Evolutionary conservation across 2,888 invertebrate genomes (phyloP).

Genomic region (Caenorhabditis wallacei): DNA sequence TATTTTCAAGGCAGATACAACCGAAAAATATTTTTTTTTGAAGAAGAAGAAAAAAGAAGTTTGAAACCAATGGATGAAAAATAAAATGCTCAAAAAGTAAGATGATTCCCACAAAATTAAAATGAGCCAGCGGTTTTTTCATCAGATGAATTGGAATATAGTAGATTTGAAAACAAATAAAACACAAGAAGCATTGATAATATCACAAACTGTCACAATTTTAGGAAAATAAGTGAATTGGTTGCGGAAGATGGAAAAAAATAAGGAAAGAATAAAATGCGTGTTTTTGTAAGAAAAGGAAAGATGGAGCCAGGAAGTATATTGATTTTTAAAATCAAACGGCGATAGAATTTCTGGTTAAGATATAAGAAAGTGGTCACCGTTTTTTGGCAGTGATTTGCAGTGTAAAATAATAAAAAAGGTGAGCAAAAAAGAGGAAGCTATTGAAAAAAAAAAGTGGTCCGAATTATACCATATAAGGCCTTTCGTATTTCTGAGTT

Average conservation of each 20-base stretch:
- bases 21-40: not conserved
- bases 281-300: constrained; percentile 34
- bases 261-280: constrained; percentile 38
- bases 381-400: constrained; percentile 61
- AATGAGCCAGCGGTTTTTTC: constrained; percentile 37
- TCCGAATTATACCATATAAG: not conserved
- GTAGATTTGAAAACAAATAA: not conserved
- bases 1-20: constrained; percentile 12
- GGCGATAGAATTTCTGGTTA: constrained; percentile 11
- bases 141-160: constrained; percentile 41
- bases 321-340: constrained; percentile 39
- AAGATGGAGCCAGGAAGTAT: not conserved
- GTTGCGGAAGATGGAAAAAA: constrained; percentile 10
- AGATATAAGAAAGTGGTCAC: constrained; percentile 32
- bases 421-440: constrained; percentile 44
- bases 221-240: constrained; percentile 51
- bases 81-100: constrained; percentile 36
- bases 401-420: not conserved
- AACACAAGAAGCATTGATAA: constrained; percentile 7
- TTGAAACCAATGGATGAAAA: constrained; percentile 62
- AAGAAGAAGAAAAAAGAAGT: constrained; percentile 21
- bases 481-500: constrained; percentile 33
- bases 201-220: constrained; percentile 60
- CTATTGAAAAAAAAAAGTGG: not conserved
- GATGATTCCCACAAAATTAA: constrained; percentile 35